These are phyloP conservation scores for Luehdorfia chinensis DNA, from an alignment of 1,140 invertebrate species.

Conservation along the genomic window DNA sequence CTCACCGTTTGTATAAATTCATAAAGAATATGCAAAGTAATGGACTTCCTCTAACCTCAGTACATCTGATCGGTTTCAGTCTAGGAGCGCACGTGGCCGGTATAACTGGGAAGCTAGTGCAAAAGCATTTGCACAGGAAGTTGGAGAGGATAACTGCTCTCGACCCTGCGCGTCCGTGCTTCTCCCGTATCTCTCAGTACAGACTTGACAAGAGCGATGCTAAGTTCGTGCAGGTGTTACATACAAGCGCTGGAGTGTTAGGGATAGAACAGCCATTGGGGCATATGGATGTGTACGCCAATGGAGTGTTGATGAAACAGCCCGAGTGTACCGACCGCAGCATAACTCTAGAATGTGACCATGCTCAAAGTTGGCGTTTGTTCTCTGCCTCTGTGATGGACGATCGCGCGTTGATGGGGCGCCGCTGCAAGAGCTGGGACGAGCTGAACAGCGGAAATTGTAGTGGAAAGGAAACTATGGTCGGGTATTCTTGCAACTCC, in stretches of 20 bases:
- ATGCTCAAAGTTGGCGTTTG: slow-evolving; percentile 49
- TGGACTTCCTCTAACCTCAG: slow-evolving; percentile 61
- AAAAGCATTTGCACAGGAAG: slow-evolving; percentile 70
- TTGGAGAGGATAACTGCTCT: slow-evolving; percentile 86
- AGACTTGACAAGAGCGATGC: slow-evolving; percentile 65
- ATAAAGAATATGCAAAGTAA: slow-evolving; percentile 35
- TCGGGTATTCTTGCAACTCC: slow-evolving; percentile 42
- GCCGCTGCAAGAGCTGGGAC: slow-evolving; percentile 39
- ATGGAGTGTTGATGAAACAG: slow-evolving; percentile 43
- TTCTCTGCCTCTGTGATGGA: slow-evolving; percentile 44
- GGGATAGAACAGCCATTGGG: slow-evolving; percentile 65
- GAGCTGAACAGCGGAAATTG: slow-evolving; percentile 38
- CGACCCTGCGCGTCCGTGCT: slow-evolving; percentile 84
- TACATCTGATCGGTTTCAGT: slow-evolving; percentile 88
- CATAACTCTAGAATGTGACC: slow-evolving; percentile 50
- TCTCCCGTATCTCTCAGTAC: slow-evolving; percentile 51
- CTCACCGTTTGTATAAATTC: slow-evolving; percentile 44
- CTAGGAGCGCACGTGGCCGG: slow-evolving; percentile 87
- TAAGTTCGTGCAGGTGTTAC: slow-evolving; percentile 72
- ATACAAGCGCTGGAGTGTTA: slow-evolving; percentile 64
- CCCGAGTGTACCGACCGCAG: slow-evolving; percentile 44
- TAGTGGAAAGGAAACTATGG: slow-evolving; percentile 33
- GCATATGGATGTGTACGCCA: slow-evolving; percentile 54
- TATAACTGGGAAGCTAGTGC: slow-evolving; percentile 82
- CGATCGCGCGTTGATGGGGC: slow-evolving; percentile 28